phyloP scores from a whole-genome alignment of 1,140 invertebrate genomes.

The Scaptomyza graminum region DNA sequence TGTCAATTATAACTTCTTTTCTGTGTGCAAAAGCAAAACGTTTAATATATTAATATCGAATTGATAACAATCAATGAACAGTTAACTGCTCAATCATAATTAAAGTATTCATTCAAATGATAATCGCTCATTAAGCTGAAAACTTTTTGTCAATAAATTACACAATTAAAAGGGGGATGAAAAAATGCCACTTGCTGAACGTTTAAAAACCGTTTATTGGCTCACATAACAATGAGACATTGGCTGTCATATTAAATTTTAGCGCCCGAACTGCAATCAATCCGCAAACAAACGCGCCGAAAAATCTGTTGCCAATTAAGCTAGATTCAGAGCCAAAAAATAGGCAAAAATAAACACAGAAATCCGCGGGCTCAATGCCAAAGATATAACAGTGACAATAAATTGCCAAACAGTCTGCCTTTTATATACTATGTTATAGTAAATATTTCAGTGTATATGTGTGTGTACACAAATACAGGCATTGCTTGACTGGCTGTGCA shows the following conservation, averaged over 20 bases:
- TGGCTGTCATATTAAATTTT: not conserved
- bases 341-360: not conserved
- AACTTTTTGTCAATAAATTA: too few species aligned
- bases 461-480: not conserved
- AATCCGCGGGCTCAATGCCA: constrained; percentile 26
- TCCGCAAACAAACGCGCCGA: constrained; percentile 5
- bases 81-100: too few species aligned
- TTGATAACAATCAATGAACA: too few species aligned
- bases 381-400: constrained; percentile 44
- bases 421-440: not conserved
- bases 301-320: constrained; percentile 36
- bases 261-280: constrained; percentile 2
- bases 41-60: too few species aligned
- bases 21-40: too few species aligned
- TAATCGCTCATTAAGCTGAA: too few species aligned
- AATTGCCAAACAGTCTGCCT: not conserved
- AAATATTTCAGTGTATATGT: not conserved
- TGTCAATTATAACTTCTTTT: too few species aligned
- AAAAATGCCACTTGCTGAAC: not conserved
- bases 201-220: not conserved
- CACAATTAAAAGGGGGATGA: not conserved
- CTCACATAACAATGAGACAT: not conserved
- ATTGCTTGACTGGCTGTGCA: constrained; percentile 11
- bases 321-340: not conserved
- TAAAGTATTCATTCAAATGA: too few species aligned